Percentiles rank a stretch among this genome's conserved stretches.
These are phyloP conservation scores for Quadroppia sp. DNA, from an alignment of 2,888 invertebrate species.

Conservation along the genomic window DNA sequence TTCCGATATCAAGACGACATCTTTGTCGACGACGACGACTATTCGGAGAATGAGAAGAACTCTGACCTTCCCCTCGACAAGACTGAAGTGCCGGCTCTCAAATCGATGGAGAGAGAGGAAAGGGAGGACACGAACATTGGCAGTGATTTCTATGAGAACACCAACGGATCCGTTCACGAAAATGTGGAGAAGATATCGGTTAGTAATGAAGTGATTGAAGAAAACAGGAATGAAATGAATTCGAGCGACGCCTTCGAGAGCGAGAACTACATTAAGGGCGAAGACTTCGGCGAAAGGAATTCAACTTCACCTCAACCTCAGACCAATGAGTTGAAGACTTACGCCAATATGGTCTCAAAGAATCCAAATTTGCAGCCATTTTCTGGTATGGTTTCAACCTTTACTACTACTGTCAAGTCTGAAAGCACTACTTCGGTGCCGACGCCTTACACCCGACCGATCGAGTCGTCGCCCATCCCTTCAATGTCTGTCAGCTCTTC, in stretches of 20 bases:
- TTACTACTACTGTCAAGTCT: not conserved
- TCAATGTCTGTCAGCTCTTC: not conserved
- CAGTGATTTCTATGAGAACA: slow-evolving; percentile 24
- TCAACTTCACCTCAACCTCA: slow-evolving; percentile 42
- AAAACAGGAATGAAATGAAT: slow-evolving; percentile 17
- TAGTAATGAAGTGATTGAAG: slow-evolving; percentile 12
- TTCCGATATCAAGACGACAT: slow-evolving; percentile 89
- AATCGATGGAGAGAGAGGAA: not conserved
- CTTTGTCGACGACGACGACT: slow-evolving; percentile 63
- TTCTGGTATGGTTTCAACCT: not conserved
- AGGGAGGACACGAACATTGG: slow-evolving; percentile 1
- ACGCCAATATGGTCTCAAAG: slow-evolving; percentile 70
- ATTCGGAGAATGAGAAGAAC: slow-evolving; percentile 37
- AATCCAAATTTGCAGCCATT: slow-evolving; percentile 43
- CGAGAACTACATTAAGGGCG: slow-evolving; percentile 49
- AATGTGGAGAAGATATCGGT: slow-evolving; percentile 1
- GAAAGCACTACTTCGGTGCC: slow-evolving; percentile 19
- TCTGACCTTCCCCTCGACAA: slow-evolving; percentile 36
- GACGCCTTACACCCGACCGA: not conserved
- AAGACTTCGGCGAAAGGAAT: slow-evolving; percentile 54
- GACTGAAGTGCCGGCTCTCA: slow-evolving; percentile 5
- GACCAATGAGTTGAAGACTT: slow-evolving; percentile 75
- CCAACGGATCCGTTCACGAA: slow-evolving; percentile 25
- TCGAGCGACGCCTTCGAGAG: not conserved
- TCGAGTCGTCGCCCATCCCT: slow-evolving; percentile 30